Conservation (phyloP, 2,888 invertebrate species). For the Unio pictorum region DNA sequence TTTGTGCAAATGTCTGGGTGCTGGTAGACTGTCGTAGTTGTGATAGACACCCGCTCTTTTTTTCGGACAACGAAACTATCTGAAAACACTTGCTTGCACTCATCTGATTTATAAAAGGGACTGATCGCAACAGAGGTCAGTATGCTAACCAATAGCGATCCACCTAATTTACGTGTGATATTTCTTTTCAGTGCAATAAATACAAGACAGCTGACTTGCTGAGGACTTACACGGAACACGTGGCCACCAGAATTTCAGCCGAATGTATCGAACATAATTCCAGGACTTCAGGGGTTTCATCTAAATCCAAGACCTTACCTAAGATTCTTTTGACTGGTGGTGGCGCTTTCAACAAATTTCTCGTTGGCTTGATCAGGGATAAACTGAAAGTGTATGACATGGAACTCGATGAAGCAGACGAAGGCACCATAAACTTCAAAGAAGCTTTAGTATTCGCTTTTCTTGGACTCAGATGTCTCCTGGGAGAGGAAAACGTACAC, state of each 20-base stretch:
- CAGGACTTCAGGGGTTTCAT: slow-evolving; percentile 3
- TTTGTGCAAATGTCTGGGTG: too few relatives aligned
- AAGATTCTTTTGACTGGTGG: slow-evolving; percentile 64
- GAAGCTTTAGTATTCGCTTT: slow-evolving; percentile 65
- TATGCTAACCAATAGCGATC: not conserved
- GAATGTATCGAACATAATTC: slow-evolving; percentile 31
- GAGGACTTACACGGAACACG: slow-evolving; percentile 60
- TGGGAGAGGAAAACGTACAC: slow-evolving; percentile 58
- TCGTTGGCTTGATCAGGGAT: slow-evolving; percentile 42
- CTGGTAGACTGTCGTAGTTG: too few relatives aligned
- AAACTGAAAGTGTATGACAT: slow-evolving; percentile 39
- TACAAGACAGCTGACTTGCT: slow-evolving; percentile 47
- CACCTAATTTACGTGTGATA: not conserved
- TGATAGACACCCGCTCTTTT: too few relatives aligned
- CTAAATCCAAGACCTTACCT: slow-evolving; percentile 1
- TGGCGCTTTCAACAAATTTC: slow-evolving; percentile 61
- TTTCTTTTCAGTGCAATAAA: slow-evolving; percentile 20
- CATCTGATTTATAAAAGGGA: too few relatives aligned
- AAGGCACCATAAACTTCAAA: slow-evolving; percentile 61
- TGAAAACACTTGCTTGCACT: too few relatives aligned
- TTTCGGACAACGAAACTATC: too few relatives aligned
- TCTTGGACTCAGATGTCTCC: slow-evolving; percentile 59
- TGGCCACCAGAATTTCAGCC: slow-evolving; percentile 45
- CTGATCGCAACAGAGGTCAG: too few relatives aligned
- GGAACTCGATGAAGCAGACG: slow-evolving; percentile 46